Percentiles rank a stretch among this genome's conserved stretches.
These are phyloP conservation scores for Hydrozoanthus gracilis DNA, from an alignment of 92 coral and sea anemone genomes.

Conservation along the genomic window DNA sequence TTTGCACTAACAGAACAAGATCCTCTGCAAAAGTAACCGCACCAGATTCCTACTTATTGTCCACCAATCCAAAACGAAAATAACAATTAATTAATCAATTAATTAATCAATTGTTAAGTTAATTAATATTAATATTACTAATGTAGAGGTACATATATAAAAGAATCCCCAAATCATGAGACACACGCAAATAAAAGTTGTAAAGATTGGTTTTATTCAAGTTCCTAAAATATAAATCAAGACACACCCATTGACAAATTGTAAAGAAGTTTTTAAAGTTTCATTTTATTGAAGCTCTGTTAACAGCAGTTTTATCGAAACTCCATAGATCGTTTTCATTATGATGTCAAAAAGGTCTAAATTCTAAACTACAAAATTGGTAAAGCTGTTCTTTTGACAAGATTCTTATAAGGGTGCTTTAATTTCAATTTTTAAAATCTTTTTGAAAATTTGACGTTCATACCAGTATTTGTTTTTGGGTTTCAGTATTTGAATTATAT, in stretches of 20 bases:
- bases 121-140: neutral
- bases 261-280: neutral
- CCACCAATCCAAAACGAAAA: neutral
- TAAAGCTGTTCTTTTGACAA: constrained; percentile 4
- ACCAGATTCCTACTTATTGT: neutral
- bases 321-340: constrained; percentile 4
- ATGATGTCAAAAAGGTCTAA: neutral
- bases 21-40: constrained; percentile 4
- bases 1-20: neutral
- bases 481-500: constrained; percentile 4
- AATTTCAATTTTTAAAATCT: neutral
- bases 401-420: constrained; percentile 2
- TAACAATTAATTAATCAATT: too few species aligned
- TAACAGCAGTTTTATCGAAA: neutral
- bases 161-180: neutral
- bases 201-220: constrained; percentile 1
- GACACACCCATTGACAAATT: constrained; percentile 1
- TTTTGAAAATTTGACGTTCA: neutral
- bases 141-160: neutral
- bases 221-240: neutral
- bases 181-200: constrained; percentile 7
- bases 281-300: constrained; percentile 6
- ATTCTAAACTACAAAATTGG: neutral
- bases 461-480: neutral
- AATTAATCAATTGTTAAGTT: neutral